Base-by-base conservation (phyloP, 2,113 vertebrate species). In the Tachysurus fulvidraco region DNA sequence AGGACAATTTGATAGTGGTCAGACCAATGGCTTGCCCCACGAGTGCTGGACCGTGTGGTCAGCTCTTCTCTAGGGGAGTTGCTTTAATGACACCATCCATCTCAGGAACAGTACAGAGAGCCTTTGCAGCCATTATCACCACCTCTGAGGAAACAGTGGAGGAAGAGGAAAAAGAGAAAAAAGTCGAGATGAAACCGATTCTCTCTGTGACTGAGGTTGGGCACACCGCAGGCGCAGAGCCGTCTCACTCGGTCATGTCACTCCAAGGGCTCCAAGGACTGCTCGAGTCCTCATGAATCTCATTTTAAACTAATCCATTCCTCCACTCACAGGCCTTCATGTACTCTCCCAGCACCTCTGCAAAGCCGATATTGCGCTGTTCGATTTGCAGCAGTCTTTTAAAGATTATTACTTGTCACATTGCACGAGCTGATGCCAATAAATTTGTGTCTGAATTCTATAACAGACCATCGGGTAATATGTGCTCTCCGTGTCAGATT, bases 61-160 rank as follows among this genome's bases (percentile, higher is more conserved):
- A 90, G 82, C 76, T 86, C 80, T 85, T 89, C 90, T 91, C 60
- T 87, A 87, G 92, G 92, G 92, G 88, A 44, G 81, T 85, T 62
- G 71, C 84, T 84, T 90, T 90, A 93, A 92, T 88, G 87, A 87
- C 88, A 19, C 77, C 92, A 93, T 94, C 92, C 90, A 89, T 95
- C 93, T 93, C 89, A 13, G 85, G 86, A 91, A 87, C 87, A 41
- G 78, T 19, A 78, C 81, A 88, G 88, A 90, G 90, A 87, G 82
- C 87, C 83, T 89, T 74, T n/a, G n/a, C 64, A 44, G 83, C 50
- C 84, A 11, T 25, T n/a, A 84, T 73, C 85, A 89, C 87, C 88
- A 23, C 59, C 65, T 85, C 67, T 77, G 85, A 85, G 73, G 73
- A 87, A 81, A 88, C 16, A 25, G 57, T 16, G 86, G 76, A 82